Base-by-base conservation (phyloP, 2,888 invertebrate genomes). In the Gymnoscelis rufifasciata region DNA sequence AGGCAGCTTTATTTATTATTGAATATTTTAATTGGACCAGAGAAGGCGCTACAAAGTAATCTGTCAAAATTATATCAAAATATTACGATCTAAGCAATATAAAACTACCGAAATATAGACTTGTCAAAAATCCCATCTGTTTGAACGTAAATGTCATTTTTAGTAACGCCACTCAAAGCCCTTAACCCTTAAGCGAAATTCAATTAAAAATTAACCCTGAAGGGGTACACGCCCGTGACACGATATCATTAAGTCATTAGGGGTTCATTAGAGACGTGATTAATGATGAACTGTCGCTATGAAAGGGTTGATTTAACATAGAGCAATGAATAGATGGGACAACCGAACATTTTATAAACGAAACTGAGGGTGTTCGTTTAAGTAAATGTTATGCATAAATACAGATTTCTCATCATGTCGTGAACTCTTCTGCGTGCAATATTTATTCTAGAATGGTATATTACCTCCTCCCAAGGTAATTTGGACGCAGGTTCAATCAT, bases 221-320 rank as follows among this genome's bases (percentile, higher is more conserved):
- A 47, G 51, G 57, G 59, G 56, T 52, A 38, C 35, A 55, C 39
- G 52, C 52, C 52, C 52, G 49, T 54, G 51, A 48, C 54, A 56
- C 51, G 53, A 56, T 36, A 57, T 60, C 57, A 66, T 71, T 64
- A 66, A 60, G 61, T 66, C 64, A 62, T 67, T 64, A 65, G 45
- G 54, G 51, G 53, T 52, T 51, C 52, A 63, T 66, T 68, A 65
- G 40, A 42, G 19, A 30, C 14, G 47, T 71, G 67, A 71, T 71
- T 66, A 66, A 71, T 67, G 59, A 54, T 38, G 45, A 36, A 54
- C 45, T 45, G 50, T 45, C 48, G 49, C 38, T 33, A 11, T 28
- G 43, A 40, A 61, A 56, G 65, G 64, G 62, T 60, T 64, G 36
- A 43, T 38, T 10, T 14, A 14, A 2, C 44, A 47, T 14, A 43